phyloP scores from a whole-genome alignment of 2,888 invertebrate genomes.

The Halocaridina rubra region DNA sequence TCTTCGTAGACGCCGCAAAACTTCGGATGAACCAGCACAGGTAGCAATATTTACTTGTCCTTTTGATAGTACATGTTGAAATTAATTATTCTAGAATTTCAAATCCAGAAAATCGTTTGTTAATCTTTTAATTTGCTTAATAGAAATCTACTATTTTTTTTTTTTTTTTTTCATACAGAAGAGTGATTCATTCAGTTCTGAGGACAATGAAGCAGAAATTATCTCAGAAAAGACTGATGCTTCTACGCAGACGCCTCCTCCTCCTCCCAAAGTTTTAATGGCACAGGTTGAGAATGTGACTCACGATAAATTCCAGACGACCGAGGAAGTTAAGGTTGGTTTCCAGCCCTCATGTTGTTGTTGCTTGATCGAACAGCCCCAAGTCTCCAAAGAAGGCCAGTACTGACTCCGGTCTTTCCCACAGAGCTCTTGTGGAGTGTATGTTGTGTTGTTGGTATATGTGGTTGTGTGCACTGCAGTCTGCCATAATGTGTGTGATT shows the following conservation, averaged over 20 bases:
- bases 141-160: neutral
- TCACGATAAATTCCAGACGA: constrained; percentile 88
- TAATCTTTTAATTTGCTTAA: neutral
- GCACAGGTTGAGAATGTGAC: constrained; percentile 93
- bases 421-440: too few species aligned
- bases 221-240: constrained; percentile 58
- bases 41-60: constrained; percentile 68
- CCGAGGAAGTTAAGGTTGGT: constrained; percentile 89
- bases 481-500: too few species aligned
- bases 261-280: constrained; percentile 76
- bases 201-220: neutral
- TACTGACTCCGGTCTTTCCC: too few species aligned
- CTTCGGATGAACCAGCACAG: neutral
- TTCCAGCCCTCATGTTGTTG: too few species aligned
- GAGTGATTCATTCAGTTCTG: too few species aligned
- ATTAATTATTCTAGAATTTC: neutral
- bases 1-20: neutral
- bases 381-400: too few species aligned
- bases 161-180: too few species aligned
- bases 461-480: too few species aligned
- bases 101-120: neutral
- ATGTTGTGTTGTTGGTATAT: too few species aligned
- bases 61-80: neutral
- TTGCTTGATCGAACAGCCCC: too few species aligned
- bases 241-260: constrained; percentile 62